A percentile compares a stretch with the other conserved stretches of the same genome.
phyloP scores from a whole-genome alignment of 2,113 vertebrate genomes.

The Myotis davidii region DNA sequence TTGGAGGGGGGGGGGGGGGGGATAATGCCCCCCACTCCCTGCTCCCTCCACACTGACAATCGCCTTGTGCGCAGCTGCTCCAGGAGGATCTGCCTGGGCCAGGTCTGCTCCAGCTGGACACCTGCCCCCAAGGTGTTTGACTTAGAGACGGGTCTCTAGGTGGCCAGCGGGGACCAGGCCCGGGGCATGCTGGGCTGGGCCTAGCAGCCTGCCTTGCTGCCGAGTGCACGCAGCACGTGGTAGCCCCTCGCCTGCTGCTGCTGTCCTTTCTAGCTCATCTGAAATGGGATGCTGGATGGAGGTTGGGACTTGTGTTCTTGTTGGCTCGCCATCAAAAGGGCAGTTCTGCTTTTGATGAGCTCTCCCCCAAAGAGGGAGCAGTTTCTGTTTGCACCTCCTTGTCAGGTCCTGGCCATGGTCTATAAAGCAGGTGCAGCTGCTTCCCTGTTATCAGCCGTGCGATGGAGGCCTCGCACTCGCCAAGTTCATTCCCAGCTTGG shows the following conservation, averaged over 20 bases:
- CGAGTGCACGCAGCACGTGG: neutral
- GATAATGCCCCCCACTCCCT: neutral
- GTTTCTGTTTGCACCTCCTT: neutral
- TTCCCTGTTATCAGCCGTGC: neutral
- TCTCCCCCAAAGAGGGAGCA: neutral
- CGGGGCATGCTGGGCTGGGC: neutral
- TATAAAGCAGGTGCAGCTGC: neutral
- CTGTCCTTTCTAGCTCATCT: neutral
- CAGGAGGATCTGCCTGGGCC: slow-evolving; percentile 28
- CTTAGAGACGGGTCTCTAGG: neutral
- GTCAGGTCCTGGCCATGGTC: neutral
- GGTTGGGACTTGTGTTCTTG: neutral
- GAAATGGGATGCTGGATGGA: neutral
- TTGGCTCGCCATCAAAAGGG: neutral
- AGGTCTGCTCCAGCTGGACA: neutral
- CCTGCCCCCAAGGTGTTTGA: slow-evolving; percentile 62
- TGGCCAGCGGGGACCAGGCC: slow-evolving; percentile 35
- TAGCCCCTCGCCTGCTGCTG: neutral
- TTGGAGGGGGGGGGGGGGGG: no score
- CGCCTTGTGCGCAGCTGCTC: slow-evolving; percentile 56
- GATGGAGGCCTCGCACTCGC: neutral
- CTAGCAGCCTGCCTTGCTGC: neutral
- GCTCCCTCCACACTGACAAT: neutral
- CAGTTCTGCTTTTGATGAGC: neutral
- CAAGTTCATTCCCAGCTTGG: neutral